These are phyloP conservation scores for Stercorarius parasiticus DNA, from an alignment of 2,113 vertebrate species.

Conservation along the genomic window DNA sequence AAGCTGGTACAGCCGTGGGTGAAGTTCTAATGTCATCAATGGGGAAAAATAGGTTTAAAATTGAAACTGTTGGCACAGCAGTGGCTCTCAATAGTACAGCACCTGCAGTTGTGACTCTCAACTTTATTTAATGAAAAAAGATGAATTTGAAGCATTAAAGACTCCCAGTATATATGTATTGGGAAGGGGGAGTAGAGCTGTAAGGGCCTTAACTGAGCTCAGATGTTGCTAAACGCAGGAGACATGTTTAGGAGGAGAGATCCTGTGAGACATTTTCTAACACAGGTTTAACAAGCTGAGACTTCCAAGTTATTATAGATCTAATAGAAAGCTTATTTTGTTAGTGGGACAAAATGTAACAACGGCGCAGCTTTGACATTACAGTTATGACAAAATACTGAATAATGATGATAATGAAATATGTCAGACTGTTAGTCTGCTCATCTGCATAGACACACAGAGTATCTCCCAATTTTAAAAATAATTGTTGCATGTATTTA, in stretches of 20 bases:
- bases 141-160: slow-evolving; percentile 41
- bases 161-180: background rate
- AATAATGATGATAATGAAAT: background rate
- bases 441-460: background rate
- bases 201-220: slow-evolving; percentile 38
- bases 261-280: slow-evolving; percentile 21
- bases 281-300: background rate
- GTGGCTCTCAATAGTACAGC: slow-evolving; percentile 4
- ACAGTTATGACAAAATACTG: background rate
- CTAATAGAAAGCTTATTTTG: background rate
- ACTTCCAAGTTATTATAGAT: background rate
- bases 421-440: background rate
- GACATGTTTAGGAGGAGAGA: background rate
- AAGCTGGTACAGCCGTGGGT: slow-evolving; percentile 73
- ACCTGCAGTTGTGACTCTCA: slow-evolving; percentile 51
- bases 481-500: background rate
- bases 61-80: slow-evolving; percentile 67
- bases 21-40: slow-evolving; percentile 72
- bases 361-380: background rate
- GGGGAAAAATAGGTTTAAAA: slow-evolving; percentile 70
- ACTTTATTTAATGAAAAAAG: slow-evolving; percentile 62
- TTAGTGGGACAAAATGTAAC: background rate
- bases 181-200: background rate
- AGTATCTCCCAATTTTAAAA: background rate
- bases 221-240: background rate